Evolutionary conservation across 2,797 vertebrate species (phyloP).

Genomic region (Pterois miles): DNA sequence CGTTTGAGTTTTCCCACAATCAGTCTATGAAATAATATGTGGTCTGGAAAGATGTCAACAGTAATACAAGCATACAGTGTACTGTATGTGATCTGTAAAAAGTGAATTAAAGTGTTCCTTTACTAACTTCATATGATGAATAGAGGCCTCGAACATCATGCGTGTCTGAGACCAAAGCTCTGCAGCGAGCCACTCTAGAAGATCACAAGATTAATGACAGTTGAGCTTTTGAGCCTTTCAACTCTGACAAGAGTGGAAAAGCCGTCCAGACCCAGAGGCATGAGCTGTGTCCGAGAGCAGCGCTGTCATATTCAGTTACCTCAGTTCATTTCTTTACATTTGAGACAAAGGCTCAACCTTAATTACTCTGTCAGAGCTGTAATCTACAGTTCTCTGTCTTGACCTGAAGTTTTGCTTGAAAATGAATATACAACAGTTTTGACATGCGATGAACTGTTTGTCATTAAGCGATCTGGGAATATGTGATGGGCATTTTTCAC

Average conservation of each 20-base stretch:
- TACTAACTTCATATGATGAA: neutral
- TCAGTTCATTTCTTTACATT: conserved; percentile 25
- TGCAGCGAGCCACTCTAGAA: conserved; percentile 16
- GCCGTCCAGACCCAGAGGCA: conserved; percentile 41
- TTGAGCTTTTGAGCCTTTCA: conserved; percentile 42
- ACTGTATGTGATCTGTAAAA: neutral
- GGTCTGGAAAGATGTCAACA: neutral
- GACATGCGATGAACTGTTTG: neutral
- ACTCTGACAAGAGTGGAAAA: conserved; percentile 27
- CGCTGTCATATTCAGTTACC: conserved; percentile 56
- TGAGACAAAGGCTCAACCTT: conserved; percentile 30
- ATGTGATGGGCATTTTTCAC: too few relatives aligned
- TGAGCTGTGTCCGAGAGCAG: conserved; percentile 35
- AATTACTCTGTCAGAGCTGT: conserved; percentile 47
- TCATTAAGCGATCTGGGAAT: too few relatives aligned
- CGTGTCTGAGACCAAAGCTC: conserved; percentile 16
- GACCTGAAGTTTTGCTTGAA: neutral
- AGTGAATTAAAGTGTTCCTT: neutral
- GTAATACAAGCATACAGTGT: neutral
- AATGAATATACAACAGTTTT: neutral
- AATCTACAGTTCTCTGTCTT: neutral
- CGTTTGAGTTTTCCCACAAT: neutral
- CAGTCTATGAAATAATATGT: neutral
- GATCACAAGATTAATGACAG: conserved; percentile 35
- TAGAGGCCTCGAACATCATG: conserved; percentile 5